Base-by-base conservation (phyloP, 1,140 invertebrate species). In the Leptestheria dahalacensis region DNA sequence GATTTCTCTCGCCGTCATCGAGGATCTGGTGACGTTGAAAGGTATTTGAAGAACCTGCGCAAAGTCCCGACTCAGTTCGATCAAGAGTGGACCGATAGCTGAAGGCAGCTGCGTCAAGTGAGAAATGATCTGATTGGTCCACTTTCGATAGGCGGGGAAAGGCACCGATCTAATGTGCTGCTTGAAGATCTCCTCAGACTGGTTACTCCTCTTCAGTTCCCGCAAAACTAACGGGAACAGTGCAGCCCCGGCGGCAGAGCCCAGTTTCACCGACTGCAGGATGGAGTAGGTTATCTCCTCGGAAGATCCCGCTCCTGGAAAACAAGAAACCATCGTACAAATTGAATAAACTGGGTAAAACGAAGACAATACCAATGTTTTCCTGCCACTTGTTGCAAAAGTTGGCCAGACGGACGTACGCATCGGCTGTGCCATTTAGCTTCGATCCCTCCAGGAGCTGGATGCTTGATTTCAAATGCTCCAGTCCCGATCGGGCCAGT, bases 91-190 rank as follows among this genome's bases (percentile, higher is more conserved):
- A 11, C 26, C 25, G 21, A 55, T 55, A 2, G n/a, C 53, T 28
- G 15, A 33, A 1, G 53, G 33, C 1, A 25, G 33, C 33, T 41
- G 33, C 0, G 53, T 29, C 10, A 55, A 55, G 33, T 55, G 21
- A 1, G 53, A 55, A 3, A 55, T 33, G 12, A 55, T 26, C 18
- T 55, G 53, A 55, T 55, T 55, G 33, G 33, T 33, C 53, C 53
- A 55, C 12, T 26, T 26, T 28, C 21, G 10, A 18, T 29, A 55
- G 26, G 33, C 33, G 26, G 28, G 20, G 20, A n/a, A 15, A 6
- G 53, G 53, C 3, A 55, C 53, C 10, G 26, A 2, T 12, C 1
- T 29, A 28, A 26, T 3, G 0, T n/a, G 33, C 10, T 11, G 15
- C n/a, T 55, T 10, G 12, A 55, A 55, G 6, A 25, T 28, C 21